phyloP scores from a whole-genome alignment of 1,140 invertebrate species.

The Apis cerana region DNA sequence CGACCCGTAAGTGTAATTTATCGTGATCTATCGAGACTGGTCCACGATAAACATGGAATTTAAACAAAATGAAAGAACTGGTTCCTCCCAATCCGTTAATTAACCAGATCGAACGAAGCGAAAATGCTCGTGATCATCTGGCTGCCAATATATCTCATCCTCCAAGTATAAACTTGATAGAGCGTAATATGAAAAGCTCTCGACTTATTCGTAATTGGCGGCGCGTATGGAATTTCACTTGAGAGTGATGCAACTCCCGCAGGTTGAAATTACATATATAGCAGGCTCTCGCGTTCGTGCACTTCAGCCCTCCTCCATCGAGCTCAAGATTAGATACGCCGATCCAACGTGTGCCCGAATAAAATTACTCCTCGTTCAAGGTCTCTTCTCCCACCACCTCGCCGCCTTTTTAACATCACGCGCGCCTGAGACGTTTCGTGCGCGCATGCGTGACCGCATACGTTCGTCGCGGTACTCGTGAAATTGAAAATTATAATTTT shows the following conservation, averaged over 20 bases:
- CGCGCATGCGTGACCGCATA: background rate
- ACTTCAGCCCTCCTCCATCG: constrained; percentile 52
- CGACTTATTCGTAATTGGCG: constrained; percentile 66
- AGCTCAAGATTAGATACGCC: constrained; percentile 56
- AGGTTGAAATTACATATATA: constrained; percentile 69
- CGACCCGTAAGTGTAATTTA: background rate
- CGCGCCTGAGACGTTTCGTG: background rate
- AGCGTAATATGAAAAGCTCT: constrained; percentile 28
- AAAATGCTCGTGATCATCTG: too few relatives aligned
- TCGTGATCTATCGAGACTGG: background rate
- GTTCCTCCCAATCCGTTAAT: background rate
- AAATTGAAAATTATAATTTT: constrained; percentile 28
- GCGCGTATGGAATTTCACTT: constrained; percentile 67
- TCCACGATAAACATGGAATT: background rate
- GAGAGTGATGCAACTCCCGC: constrained; percentile 45
- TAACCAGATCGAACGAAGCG: background rate
- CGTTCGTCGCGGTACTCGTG: too few relatives aligned
- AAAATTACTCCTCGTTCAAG: constrained; percentile 45
- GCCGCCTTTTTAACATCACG: constrained; percentile 8
- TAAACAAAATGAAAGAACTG: too few relatives aligned
- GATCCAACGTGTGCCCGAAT: constrained; percentile 48
- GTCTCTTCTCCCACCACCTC: background rate
- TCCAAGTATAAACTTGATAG: constrained; percentile 21
- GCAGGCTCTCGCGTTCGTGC: constrained; percentile 44
- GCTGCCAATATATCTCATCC: background rate